phyloP scores from a whole-genome alignment of 2,797 vertebrate genomes.

The Dicrostonyx torquatus region DNA sequence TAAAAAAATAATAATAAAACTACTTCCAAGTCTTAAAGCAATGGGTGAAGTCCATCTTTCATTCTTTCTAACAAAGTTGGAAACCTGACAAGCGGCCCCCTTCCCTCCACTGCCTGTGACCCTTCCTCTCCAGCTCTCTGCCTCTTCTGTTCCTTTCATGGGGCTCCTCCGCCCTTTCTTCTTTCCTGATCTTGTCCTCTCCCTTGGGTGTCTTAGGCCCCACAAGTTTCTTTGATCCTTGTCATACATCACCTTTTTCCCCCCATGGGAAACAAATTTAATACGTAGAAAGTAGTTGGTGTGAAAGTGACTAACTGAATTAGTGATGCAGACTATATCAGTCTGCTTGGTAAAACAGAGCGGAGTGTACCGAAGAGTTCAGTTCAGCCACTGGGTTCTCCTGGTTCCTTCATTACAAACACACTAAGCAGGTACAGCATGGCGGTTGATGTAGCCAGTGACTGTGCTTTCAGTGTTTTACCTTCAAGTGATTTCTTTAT shows the following conservation, averaged over 20 bases:
- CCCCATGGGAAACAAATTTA: slow-evolving; percentile 8
- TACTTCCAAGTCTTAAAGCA: not conserved
- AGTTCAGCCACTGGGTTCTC: not conserved
- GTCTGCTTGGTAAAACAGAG: not conserved
- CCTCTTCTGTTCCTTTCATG: not conserved
- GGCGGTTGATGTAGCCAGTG: rapidly evolving
- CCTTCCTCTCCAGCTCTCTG: not conserved
- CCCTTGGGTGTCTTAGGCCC: not conserved
- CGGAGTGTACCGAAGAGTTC: not conserved
- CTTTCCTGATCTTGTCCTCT: not conserved
- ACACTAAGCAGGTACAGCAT: not conserved
- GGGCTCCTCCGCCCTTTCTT: too few relatives aligned
- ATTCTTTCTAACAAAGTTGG: not conserved
- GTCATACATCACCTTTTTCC: not conserved
- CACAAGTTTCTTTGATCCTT: not conserved
- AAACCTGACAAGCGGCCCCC: too few relatives aligned
- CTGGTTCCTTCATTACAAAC: not conserved
- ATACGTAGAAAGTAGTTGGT: slow-evolving; percentile 44
- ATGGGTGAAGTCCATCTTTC: not conserved
- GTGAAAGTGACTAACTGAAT: slow-evolving; percentile 22
- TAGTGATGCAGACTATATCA: not conserved
- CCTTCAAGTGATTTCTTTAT: not conserved
- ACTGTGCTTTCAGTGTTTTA: not conserved
- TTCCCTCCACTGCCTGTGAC: rapidly evolving
- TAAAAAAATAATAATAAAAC: not conserved